Evolutionary conservation across 1,140 invertebrate species (phyloP), one percentile per base, ranked within the genome.

Genomic region (Nymphalis io): DNA sequence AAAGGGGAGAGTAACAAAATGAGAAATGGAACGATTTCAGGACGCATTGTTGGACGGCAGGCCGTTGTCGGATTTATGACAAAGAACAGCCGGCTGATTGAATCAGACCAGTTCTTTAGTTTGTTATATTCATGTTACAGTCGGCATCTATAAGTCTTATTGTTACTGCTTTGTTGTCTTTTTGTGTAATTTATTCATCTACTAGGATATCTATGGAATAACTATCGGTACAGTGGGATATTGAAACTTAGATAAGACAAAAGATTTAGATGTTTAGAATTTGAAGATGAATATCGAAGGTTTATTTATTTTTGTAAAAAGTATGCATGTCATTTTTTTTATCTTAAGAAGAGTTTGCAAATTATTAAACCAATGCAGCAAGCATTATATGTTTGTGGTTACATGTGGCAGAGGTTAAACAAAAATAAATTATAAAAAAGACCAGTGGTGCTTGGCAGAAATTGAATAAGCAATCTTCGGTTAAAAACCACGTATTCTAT

Each of bases 1-100:
- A 91, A 91, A 91, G 88, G 88, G 88, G 89, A 88, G 82, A 85
- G 87, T 89, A 91, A 88, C 88, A 91, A 91, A 91, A 91, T 90
- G 89, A 90, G 89, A 89, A 91, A 91, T 91, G 89, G 83, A 90
- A 90, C 89, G 87, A 91, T 91, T 90, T 89, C 85, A 88, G 85
- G 84, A 87, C 85, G 88, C 82, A 91, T 90, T 91, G 88, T 91
- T 85, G 85, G 87, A 79, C 75, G 86, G 79, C 81, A 78, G 82
- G 80, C 85, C 88, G 87, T 86, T 85, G 87, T 85, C 87, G 88
- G 88, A 91, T 90, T 90, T 91, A 91, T 91, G 89, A 91, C 88
- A 91, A 91, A 91, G 88, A 89, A 88, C 84, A 81, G 81, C 76
- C 85, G 85, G 87, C 89, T 91, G 88, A 91, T 91, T 91, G 88